A percentile compares a stretch with the other conserved stretches of the same genome.
Evolutionary conservation across 1,140 invertebrate genomes (phyloP).

Genomic region (Temnothorax nylanderi): DNA sequence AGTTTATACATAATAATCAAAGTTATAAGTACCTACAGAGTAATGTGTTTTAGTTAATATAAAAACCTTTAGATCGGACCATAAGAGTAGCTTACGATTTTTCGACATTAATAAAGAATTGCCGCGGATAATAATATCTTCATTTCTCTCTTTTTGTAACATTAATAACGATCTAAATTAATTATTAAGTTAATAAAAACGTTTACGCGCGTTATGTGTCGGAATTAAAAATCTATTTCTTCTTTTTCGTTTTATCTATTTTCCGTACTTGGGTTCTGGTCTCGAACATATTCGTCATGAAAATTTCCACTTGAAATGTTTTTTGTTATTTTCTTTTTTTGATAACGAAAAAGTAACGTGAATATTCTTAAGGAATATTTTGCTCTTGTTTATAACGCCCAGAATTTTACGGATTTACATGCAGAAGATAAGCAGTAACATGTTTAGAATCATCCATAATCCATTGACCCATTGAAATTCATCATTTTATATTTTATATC

Average conservation of each 20-base stretch:
- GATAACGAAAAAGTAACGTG: not conserved
- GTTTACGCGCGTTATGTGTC: too few relatives aligned
- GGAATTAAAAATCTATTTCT: not conserved
- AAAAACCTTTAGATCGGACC: not conserved
- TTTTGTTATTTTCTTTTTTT: not conserved
- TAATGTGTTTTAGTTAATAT: not conserved
- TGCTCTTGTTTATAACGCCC: not conserved
- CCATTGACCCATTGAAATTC: not conserved
- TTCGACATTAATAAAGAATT: not conserved
- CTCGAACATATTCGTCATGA: not conserved
- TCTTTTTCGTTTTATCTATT: not conserved
- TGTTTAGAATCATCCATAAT: not conserved
- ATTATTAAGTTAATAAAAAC: too few relatives aligned
- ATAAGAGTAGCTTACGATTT: not conserved
- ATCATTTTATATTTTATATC: constrained; percentile 15
- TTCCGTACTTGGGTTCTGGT: not conserved
- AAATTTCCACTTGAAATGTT: not conserved
- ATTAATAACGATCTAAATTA: not conserved
- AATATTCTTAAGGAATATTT: not conserved
- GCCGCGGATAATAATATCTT: not conserved
- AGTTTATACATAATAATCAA: not conserved
- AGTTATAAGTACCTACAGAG: not conserved
- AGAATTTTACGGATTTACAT: not conserved
- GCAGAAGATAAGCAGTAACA: not conserved
- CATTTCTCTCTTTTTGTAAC: not conserved